phyloP scores from a whole-genome alignment of 2,888 invertebrate species.

The Caenorhabditis sp. region DNA sequence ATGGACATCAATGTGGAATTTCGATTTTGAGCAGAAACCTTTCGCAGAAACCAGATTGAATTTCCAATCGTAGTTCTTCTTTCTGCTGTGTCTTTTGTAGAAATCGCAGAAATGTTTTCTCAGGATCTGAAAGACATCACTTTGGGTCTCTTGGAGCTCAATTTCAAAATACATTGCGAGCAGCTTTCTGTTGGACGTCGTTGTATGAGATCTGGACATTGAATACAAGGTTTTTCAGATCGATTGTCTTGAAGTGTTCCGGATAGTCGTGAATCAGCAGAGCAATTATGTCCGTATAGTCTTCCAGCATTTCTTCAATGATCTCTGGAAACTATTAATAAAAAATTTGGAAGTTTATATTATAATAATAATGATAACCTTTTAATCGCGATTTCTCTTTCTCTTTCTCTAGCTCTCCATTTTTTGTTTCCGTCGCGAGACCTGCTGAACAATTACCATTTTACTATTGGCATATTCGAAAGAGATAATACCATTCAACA shows the following conservation, averaged over 20 bases:
- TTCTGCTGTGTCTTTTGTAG: background rate
- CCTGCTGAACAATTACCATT: too few relatives aligned
- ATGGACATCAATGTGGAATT: background rate
- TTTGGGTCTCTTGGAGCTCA: background rate
- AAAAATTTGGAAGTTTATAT: too few relatives aligned
- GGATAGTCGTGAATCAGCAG: background rate
- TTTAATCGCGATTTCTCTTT: too few relatives aligned
- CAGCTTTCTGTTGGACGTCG: too few relatives aligned
- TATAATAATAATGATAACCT: too few relatives aligned
- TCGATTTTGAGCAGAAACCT: background rate
- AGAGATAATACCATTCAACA: too few relatives aligned
- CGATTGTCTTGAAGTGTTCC: background rate
- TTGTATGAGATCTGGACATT: too few relatives aligned
- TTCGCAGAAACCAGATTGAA: background rate
- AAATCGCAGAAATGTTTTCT: too few relatives aligned
- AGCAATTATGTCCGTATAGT: background rate
- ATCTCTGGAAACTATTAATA: background rate
- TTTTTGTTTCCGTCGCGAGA: too few relatives aligned
- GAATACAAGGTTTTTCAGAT: background rate
- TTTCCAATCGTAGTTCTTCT: background rate
- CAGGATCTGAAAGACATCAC: background rate
- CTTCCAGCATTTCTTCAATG: background rate
- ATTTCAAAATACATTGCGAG: too few relatives aligned
- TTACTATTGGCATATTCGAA: too few relatives aligned
- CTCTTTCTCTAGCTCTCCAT: too few relatives aligned